Percentiles rank a stretch among this genome's conserved stretches.
phyloP scores from a whole-genome alignment of 1,140 invertebrate species.

The Drosophila seguyi region DNA sequence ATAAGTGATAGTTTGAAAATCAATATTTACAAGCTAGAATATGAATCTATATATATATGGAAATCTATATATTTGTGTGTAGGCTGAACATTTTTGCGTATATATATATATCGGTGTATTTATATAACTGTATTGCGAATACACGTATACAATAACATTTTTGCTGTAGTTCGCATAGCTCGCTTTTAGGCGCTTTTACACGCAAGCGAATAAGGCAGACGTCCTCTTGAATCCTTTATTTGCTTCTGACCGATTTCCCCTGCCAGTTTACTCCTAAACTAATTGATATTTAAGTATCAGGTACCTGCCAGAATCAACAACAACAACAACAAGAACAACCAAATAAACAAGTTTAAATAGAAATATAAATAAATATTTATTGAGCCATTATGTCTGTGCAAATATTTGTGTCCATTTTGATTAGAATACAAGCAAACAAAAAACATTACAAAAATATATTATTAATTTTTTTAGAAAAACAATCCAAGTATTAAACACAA shows the following conservation, averaged over 20 bases:
- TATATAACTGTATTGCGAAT: constrained; percentile 54
- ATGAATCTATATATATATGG: constrained; percentile 48
- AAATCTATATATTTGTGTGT: constrained; percentile 57
- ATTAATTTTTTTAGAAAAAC: constrained; percentile 39
- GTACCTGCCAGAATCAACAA: constrained; percentile 69
- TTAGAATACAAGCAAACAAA: constrained; percentile 23
- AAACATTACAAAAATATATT: constrained; percentile 19
- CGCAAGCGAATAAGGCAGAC: constrained; percentile 61
- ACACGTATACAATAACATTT: constrained; percentile 66
- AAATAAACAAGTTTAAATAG: constrained; percentile 31
- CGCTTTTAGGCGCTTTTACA: constrained; percentile 83
- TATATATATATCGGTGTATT: constrained; percentile 47
- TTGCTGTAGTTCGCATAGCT: constrained; percentile 71
- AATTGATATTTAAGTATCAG: constrained; percentile 80
- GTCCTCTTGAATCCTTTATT: constrained; percentile 47
- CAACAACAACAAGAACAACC: constrained; percentile 35
- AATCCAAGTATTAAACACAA: constrained; percentile 19
- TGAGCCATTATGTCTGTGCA: constrained; percentile 52
- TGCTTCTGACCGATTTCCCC: constrained; percentile 49
- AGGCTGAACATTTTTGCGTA: constrained; percentile 58
- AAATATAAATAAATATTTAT: constrained; percentile 52
- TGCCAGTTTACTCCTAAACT: constrained; percentile 29
- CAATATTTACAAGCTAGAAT: constrained; percentile 71
- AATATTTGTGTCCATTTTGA: constrained; percentile 54
- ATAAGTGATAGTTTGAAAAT: constrained; percentile 62